These are phyloP conservation scores for Cordilura impudica DNA, from an alignment of 2,888 invertebrate species.

Conservation along the genomic window DNA sequence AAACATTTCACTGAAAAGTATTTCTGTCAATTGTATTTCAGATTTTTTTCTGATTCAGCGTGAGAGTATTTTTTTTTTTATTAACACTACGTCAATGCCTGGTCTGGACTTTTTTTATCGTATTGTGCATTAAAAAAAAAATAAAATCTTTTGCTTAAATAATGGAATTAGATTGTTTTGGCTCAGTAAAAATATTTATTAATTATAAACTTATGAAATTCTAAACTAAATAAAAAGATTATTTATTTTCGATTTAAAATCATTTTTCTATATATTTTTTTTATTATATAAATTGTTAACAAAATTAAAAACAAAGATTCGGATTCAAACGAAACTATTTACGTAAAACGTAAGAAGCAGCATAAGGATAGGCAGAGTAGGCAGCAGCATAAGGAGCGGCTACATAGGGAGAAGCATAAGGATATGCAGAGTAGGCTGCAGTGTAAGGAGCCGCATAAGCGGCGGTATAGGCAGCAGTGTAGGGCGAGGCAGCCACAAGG, in stretches of 20 bases:
- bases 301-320: not conserved
- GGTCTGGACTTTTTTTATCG: too few species aligned
- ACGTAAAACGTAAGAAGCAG: slow-evolving; percentile 48
- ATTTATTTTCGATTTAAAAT: not conserved
- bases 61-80: too few species aligned
- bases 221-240: not conserved
- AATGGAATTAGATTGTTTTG: too few species aligned
- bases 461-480: slow-evolving; percentile 61
- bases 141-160: too few species aligned
- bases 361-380: slow-evolving; percentile 69
- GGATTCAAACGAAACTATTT: slow-evolving; percentile 32
- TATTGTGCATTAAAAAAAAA: too few species aligned
- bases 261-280: slow-evolving; percentile 13
- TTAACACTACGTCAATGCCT: too few species aligned
- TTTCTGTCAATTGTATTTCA: too few species aligned
- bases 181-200: too few species aligned
- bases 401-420: slow-evolving; percentile 65
- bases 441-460: slow-evolving; percentile 64
- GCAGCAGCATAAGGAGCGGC: slow-evolving; percentile 68
- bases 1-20: too few species aligned
- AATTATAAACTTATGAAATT: too few species aligned
- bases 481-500: slow-evolving; percentile 54
- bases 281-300: not conserved
- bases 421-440: slow-evolving; percentile 63
- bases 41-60: too few species aligned